Evolutionary conservation across 2,888 invertebrate species (phyloP).

Genomic region (Caenorhabditis japonica): DNA sequence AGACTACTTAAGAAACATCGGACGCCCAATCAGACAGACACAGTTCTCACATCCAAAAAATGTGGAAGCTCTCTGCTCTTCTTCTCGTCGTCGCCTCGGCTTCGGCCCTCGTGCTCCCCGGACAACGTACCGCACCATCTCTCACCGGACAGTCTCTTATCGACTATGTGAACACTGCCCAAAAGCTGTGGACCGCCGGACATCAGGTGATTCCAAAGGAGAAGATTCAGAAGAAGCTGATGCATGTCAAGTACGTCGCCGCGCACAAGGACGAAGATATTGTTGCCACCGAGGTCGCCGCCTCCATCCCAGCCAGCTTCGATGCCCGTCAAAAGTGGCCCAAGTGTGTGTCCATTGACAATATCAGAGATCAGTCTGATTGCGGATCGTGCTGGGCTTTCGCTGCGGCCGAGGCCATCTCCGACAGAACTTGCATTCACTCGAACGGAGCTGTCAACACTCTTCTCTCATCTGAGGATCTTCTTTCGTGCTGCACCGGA

Average conservation of each 20-base stretch:
- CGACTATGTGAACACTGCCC: conserved; percentile 57
- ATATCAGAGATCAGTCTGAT: conserved; percentile 56
- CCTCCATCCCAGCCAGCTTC: conserved; percentile 47
- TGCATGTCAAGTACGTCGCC: conserved; percentile 44
- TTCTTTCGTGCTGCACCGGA: conserved; percentile 77
- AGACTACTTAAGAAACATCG: too few relatives aligned
- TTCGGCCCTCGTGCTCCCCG: conserved; percentile 28
- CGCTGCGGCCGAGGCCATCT: conserved; percentile 79
- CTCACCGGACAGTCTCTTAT: conserved; percentile 54
- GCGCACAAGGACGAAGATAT: conserved; percentile 49
- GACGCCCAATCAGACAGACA: too few relatives aligned
- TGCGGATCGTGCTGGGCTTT: conserved; percentile 86
- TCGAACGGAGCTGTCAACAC: conserved; percentile 74
- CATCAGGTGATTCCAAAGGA: conserved; percentile 41
- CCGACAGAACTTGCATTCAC: conserved; percentile 79
- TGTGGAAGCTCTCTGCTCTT: conserved; percentile 18
- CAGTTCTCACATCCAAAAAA: too few relatives aligned
- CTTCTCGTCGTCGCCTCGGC: conserved; percentile 14
- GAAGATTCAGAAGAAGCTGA: conserved; percentile 49
- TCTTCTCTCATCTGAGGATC: conserved; percentile 78
- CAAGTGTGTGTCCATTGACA: conserved; percentile 45
- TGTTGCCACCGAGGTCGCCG: conserved; percentile 15
- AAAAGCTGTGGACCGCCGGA: conserved; percentile 56
- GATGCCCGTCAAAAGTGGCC: conserved; percentile 57
- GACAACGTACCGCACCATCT: conserved; percentile 9